phyloP scores from a whole-genome alignment of 2,113 vertebrate genomes.

The Murina feae region DNA sequence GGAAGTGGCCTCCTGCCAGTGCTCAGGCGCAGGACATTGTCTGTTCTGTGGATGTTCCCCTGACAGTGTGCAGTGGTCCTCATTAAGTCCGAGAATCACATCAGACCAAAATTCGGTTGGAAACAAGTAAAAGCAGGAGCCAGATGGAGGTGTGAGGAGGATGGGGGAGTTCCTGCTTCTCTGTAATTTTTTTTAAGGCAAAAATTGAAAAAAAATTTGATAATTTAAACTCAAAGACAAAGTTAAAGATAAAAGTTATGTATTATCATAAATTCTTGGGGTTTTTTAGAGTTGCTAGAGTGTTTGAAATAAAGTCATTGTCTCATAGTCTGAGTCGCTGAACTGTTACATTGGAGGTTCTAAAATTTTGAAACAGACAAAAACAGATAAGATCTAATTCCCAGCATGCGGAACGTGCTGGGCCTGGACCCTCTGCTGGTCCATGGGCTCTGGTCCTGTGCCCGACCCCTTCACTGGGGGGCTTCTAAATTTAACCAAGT shows the following conservation, averaged over 20 bases:
- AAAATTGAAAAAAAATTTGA: neutral
- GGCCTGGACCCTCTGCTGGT: neutral
- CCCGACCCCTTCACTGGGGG: conserved; percentile 26
- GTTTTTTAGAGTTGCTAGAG: neutral
- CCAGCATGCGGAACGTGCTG: neutral
- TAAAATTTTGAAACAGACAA: neutral
- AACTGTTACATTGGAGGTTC: conserved; percentile 40
- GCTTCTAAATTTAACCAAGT: conserved; percentile 45
- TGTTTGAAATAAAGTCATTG: conserved; percentile 24
- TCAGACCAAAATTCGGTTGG: neutral
- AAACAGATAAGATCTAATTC: neutral
- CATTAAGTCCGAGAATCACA: conserved; percentile 1
- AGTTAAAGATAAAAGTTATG: conserved; percentile 26
- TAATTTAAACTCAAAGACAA: conserved; percentile 6
- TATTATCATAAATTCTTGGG: neutral
- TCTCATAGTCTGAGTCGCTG: neutral
- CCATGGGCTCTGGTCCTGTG: neutral
- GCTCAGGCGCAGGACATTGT: neutral
- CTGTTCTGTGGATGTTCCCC: conserved; percentile 34
- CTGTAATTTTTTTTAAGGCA: neutral
- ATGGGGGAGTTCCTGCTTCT: conserved; percentile 37
- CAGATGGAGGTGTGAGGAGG: conserved; percentile 32
- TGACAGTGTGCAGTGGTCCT: neutral
- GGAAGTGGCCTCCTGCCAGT: conserved; percentile 53
- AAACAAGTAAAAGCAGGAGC: conserved; percentile 47